phyloP scores from a whole-genome alignment of 1,140 invertebrate species.

The Neodiprion lecontei region DNA sequence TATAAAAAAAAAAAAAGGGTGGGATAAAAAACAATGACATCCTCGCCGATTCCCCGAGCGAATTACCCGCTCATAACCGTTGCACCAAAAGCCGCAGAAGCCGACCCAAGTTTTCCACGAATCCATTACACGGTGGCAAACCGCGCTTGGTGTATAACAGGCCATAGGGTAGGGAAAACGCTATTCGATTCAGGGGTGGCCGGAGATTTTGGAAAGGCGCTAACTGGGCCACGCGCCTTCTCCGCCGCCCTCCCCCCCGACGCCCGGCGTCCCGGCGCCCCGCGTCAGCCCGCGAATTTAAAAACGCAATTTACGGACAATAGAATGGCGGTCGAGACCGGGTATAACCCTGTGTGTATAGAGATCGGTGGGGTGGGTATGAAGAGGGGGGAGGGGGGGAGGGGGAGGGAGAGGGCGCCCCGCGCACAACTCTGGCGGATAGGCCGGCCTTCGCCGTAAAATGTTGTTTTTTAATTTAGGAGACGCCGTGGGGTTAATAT shows the following conservation, averaged over 20 bases:
- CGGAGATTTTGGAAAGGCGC: conserved; percentile 36
- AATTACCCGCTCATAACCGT: no score
- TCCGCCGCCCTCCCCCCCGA: neutral
- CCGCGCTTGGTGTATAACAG: no score
- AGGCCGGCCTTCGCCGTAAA: conserved; percentile 40
- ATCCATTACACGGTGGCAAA: no score
- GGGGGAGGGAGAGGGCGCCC: conserved; percentile 18
- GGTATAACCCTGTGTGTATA: conserved; percentile 37
- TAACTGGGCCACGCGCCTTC: conserved; percentile 25
- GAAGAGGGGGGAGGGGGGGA: conserved; percentile 14
- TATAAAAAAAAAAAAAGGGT: no score
- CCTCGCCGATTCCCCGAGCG: no score
- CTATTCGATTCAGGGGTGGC: neutral
- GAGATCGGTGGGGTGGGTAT: conserved; percentile 22
- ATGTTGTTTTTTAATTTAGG: conserved; percentile 62
- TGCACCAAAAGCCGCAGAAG: no score
- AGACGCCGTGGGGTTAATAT: conserved; percentile 55
- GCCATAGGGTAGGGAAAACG: no score
- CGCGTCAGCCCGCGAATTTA: conserved; percentile 49
- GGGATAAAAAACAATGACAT: no score
- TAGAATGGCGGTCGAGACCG: conserved; percentile 48
- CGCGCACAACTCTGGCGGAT: conserved; percentile 23
- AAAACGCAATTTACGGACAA: conserved; percentile 60
- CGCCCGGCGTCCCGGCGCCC: conserved; percentile 30
- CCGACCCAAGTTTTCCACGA: no score